These are phyloP conservation scores for Dicaeum eximium DNA, from an alignment of 2,113 vertebrate species.

Conservation along the genomic window DNA sequence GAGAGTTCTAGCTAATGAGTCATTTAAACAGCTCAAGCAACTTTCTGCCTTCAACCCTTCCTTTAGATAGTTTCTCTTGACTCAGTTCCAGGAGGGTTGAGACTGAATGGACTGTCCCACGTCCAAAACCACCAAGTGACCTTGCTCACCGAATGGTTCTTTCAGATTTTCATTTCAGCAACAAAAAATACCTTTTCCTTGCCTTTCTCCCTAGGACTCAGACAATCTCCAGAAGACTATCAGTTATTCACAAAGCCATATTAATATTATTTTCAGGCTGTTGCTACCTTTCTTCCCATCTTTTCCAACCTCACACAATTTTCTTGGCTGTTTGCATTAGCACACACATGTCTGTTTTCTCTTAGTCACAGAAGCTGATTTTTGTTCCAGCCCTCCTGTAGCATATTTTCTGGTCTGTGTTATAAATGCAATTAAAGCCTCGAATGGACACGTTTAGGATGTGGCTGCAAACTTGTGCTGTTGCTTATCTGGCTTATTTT, in stretches of 20 bases:
- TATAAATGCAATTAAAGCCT: conserved; percentile 7
- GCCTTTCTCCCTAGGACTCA: not conserved
- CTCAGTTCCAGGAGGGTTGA: not conserved
- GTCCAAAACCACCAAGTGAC: not conserved
- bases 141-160: not conserved
- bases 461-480: not conserved
- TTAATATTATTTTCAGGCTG: not conserved
- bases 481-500: conserved; percentile 13
- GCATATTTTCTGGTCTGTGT: not conserved
- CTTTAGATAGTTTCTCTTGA: not conserved
- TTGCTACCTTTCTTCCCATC: not conserved
- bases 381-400: not conserved
- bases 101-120: not conserved
- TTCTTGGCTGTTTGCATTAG: not conserved
- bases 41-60: not conserved
- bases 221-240: not conserved
- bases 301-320: not conserved
- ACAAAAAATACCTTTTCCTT: not conserved
- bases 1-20: not conserved
- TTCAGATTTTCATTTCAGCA: not conserved
- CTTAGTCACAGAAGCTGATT: not conserved
- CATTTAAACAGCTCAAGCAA: not conserved
- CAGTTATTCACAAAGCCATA: not conserved
- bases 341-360: not conserved
- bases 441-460: not conserved